phyloP scores from a whole-genome alignment of 2,797 vertebrate genomes.

The Manis crassicaudata region DNA sequence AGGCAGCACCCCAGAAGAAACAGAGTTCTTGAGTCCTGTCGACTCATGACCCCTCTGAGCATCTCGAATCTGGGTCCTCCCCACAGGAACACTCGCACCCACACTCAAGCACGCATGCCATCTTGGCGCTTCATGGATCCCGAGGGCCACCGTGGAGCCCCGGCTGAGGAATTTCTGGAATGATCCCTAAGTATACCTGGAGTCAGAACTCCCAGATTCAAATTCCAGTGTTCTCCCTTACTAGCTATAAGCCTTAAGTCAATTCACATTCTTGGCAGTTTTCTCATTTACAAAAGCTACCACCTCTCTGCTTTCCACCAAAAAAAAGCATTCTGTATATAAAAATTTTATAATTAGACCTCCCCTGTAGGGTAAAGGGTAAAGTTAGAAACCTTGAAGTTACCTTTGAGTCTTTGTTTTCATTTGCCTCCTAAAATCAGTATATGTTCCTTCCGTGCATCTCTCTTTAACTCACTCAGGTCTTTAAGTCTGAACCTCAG shows the following conservation, averaged over 20 bases:
- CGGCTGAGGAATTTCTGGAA: neutral
- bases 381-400: neutral
- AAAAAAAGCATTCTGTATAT: neutral
- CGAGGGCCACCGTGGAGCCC: neutral
- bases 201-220: constrained; percentile 13
- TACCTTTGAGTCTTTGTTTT: neutral
- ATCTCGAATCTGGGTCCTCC: neutral
- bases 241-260: neutral
- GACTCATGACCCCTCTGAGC: neutral
- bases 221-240: neutral
- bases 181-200: neutral
- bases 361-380: neutral
- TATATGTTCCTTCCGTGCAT: neutral
- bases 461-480: neutral
- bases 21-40: neutral
- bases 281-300: neutral
- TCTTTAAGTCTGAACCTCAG: neutral
- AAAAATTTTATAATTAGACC: neutral
- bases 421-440: constrained; percentile 20
- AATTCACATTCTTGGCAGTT: neutral
- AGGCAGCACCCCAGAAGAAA: neutral
- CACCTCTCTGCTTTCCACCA: neutral
- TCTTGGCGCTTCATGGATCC: neutral
- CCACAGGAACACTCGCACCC: neutral
- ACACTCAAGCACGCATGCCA: neutral